Conservation (phyloP, 2,888 invertebrate species). For the Netelia fuscicornis region DNA sequence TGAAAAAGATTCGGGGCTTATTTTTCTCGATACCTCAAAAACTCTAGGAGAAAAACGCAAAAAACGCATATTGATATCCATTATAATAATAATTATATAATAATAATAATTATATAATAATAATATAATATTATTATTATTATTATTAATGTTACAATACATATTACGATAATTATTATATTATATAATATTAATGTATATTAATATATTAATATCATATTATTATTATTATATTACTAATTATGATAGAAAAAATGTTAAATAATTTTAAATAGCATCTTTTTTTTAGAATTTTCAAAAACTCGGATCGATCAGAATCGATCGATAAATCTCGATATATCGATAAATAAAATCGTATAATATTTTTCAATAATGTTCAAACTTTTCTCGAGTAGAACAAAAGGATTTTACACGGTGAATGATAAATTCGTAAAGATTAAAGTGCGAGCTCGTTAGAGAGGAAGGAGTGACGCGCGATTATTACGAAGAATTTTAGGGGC, state of each 20-base stretch:
- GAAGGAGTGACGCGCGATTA: conserved; percentile 49
- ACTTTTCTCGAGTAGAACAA: not conserved
- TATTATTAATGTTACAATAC: not conserved
- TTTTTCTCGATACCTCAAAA: too few relatives aligned
- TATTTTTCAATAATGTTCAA: not conserved
- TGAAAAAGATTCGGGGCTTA: too few relatives aligned
- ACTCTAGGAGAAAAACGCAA: too few relatives aligned
- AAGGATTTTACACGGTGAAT: not conserved
- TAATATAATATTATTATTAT: not conserved
- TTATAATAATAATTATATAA: too few relatives aligned
- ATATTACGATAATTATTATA: too few relatives aligned
- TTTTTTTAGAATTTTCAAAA: not conserved
- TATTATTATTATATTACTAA: too few relatives aligned
- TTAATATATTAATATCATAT: too few relatives aligned
- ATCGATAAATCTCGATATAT: not conserved
- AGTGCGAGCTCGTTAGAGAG: conserved; percentile 47
- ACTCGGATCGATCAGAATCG: not conserved
- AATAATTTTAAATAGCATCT: not conserved
- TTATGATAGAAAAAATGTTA: too few relatives aligned
- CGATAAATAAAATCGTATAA: not conserved
- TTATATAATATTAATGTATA: too few relatives aligned
- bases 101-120: too few relatives aligned
- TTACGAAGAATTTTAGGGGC: conserved; percentile 51
- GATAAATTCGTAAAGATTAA: conserved; percentile 9
- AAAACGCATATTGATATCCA: too few relatives aligned